Base-by-base conservation (phyloP, 2,113 vertebrate species). In the Osmerus eperlanus region DNA sequence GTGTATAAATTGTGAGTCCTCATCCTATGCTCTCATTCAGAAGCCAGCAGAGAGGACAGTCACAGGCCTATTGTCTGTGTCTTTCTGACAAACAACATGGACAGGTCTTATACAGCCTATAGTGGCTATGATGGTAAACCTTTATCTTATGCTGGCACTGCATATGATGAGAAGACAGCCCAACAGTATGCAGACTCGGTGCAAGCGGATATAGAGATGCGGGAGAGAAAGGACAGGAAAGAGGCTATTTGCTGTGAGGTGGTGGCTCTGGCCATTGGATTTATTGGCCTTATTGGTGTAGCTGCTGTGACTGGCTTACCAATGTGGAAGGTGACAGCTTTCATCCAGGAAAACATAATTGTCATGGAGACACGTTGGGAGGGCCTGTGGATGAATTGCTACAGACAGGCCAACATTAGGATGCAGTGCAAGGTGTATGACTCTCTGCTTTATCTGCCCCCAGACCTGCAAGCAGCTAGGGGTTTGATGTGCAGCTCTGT, bases 381-480 rank as follows among this genome's bases (percentile, higher is more conserved):
- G 83, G 97, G 97, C 1, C 81, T 99, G 60, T 99, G 96, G 97
- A 96, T 96, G 95, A 95, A 93, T 86, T 99, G 97, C 78, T 71
- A 91, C 78, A 90, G 91, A 32, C 96, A 98, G 58, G 90, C 92
- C 70, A 94, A 91, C 79, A 84, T 93, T 78, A 81, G 92, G 36
- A 85, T 96, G 89, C 95, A 96, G 81, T 99, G 97, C 65, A 96
- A 96, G 81, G 91, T 94, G 73, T 95, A 98, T 0, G 88, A 89
- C 25, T 97, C 96, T 0, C 9, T 95, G 69, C 84, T 98, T 76
- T 94, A 84, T 29, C 94, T 99, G 7, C 93, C 95, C 0, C 82
- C 93, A 0, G 89, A 87, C 3, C 84, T 99, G 16, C 94, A 96
- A 78, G 90, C 92, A 0, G 90, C 94, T 7, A 89, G 97, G 1